Percentiles rank a stretch among this genome's conserved stretches.
Conservation (phyloP, 2,888 invertebrate genomes). For the Conops quadrifasciatus region DNA sequence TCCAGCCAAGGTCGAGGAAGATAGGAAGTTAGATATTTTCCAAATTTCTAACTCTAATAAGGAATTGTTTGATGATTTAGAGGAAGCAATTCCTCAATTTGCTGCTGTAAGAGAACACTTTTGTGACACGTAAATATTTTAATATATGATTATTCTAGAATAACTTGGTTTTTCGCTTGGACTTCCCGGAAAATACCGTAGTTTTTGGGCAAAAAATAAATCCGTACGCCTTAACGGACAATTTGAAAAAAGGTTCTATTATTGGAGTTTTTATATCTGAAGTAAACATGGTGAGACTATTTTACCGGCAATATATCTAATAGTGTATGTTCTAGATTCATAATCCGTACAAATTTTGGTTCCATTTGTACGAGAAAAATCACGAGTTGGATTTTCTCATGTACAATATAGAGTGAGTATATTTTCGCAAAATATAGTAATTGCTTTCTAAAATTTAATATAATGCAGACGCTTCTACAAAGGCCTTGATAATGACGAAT, state of each 20-base stretch:
- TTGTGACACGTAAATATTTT: background rate
- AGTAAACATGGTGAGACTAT: conserved; percentile 39
- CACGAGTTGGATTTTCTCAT: conserved; percentile 50
- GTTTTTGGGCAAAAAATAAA: conserved; percentile 48
- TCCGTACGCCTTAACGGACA: conserved; percentile 33
- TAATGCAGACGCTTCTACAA: conserved; percentile 49
- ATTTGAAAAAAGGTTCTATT: conserved; percentile 40
- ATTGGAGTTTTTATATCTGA: conserved; percentile 50
- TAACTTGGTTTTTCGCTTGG: conserved; percentile 50
- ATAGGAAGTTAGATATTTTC: background rate
- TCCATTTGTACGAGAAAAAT: conserved; percentile 52
- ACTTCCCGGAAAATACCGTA: conserved; percentile 53
- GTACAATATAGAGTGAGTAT: conserved; percentile 54
- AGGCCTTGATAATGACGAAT: conserved; percentile 36
- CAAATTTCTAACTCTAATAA: conserved; percentile 4
- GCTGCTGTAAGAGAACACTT: conserved; percentile 51
- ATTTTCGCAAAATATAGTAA: background rate
- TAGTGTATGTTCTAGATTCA: conserved; percentile 48
- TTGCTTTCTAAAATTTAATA: background rate
- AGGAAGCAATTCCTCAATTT: conserved; percentile 56
- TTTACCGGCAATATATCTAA: background rate
- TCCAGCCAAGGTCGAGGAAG: background rate
- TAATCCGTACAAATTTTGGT: conserved; percentile 56
- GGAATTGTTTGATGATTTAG: conserved; percentile 39
- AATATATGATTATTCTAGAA: conserved; percentile 47